Base-by-base conservation (phyloP, 2,113 vertebrate species). In the Cephalopterus ornatus region DNA sequence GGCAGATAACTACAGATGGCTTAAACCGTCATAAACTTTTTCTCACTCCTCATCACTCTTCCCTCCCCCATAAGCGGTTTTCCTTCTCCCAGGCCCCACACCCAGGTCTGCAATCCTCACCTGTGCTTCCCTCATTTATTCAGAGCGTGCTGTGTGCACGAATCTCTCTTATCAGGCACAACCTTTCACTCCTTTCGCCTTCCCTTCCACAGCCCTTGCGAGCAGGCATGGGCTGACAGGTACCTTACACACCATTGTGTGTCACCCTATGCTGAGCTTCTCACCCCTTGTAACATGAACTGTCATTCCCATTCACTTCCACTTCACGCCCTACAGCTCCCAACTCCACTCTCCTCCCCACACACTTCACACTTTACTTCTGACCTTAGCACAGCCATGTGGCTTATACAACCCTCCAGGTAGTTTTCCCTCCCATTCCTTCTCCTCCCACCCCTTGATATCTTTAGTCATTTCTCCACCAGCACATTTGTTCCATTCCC, bases 331-430 rank as follows among this genome's bases (percentile, higher is more conserved):
- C 65, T 81, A 16, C 32, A 83, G 22, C 17, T 92, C 39, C 65
- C 33, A 84, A 24, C 52, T 67, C 59, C 39, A 13, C 37, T 85
- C 0, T 0, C 32, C 56, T 88, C 82, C 67, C 33, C 49, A 71
- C 63, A 86, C 72, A 75, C 72, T 90, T 93, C 93, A 88, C 71
- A 67, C 71, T 94, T 91, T 56, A 14, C 53, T 96, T 92, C 47
- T 73, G 47, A 88, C 82, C 42, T 88, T 27, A 73, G 72, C 42
- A 55, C 46, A 91, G 37, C 37, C 78, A 42, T 80, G 67, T 71
- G 67, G 42, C 22, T 85, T 83, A 80, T 47, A 85, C 0, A 0
- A 14, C 33, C 50, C 42, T 93, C 63, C 93, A 94, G 89, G 93
- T 93, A 92, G 39, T 83, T 85, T 83, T 35, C 18, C 33, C 14